Conservation (phyloP, 2,113 vertebrate species). For the Notothenia rossii region DNA sequence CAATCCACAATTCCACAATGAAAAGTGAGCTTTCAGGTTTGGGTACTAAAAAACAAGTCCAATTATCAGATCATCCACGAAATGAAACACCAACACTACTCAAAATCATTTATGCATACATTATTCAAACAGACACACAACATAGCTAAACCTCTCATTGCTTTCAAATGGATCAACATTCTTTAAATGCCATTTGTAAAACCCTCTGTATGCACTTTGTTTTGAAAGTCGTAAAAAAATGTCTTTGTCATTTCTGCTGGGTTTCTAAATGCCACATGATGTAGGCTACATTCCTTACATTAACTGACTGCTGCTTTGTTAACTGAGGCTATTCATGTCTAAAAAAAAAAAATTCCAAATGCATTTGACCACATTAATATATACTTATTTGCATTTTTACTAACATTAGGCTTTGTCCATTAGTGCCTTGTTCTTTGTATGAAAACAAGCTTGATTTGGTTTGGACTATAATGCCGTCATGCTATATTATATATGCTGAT, state of each 20-base stretch:
- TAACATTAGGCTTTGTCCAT: background rate
- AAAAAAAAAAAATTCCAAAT: background rate
- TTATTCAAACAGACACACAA: background rate
- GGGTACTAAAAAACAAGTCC: background rate
- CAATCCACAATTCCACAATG: background rate
- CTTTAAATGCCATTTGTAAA: slow-evolving; percentile 17
- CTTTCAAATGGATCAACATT: slow-evolving; percentile 21
- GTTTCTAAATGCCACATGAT: slow-evolving; percentile 14
- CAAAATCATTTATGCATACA: slow-evolving; percentile 9
- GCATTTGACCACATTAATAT: slow-evolving; percentile 6
- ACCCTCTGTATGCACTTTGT: background rate
- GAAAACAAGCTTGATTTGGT: background rate
- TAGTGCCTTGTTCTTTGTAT: slow-evolving; percentile 32
- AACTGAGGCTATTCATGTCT: background rate
- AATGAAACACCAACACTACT: background rate
- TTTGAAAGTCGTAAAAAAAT: background rate
- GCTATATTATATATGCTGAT: background rate
- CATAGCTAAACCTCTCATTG: background rate
- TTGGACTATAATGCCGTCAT: background rate
- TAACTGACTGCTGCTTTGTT: slow-evolving; percentile 25
- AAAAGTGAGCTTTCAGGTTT: background rate
- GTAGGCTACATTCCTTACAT: background rate
- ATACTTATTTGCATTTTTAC: slow-evolving; percentile 1
- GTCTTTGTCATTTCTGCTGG: slow-evolving; percentile 3
- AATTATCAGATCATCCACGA: background rate